These are phyloP conservation scores for Drosophila nr. fundita DNA, from an alignment of 2,888 invertebrate species.

Conservation along the genomic window DNA sequence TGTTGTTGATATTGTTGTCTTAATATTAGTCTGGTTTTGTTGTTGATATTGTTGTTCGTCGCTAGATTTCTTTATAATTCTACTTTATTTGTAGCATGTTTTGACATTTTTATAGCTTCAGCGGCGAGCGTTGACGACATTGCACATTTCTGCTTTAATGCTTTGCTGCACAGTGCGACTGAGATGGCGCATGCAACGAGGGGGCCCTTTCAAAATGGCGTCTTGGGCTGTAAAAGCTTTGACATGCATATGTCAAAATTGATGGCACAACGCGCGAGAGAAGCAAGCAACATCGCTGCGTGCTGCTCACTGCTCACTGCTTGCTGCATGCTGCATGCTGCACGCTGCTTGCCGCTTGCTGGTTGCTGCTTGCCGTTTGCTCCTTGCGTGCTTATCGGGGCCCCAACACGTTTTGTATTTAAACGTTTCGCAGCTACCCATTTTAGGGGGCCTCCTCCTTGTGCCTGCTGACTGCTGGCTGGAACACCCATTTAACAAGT, in stretches of 20 bases:
- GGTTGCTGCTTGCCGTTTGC: conserved; percentile 22
- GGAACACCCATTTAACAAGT: conserved; percentile 85
- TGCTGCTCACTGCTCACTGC: neutral
- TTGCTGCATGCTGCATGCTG: conserved; percentile 1
- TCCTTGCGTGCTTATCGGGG: conserved; percentile 62
- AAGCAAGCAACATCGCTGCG: conserved; percentile 4
- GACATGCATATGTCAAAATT: conserved; percentile 70
- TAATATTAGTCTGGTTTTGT: conserved; percentile 19
- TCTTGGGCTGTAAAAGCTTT: conserved; percentile 41
- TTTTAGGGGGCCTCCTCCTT: conserved; percentile 47
- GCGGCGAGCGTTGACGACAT: conserved; percentile 53
- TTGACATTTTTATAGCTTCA: conserved; percentile 76
- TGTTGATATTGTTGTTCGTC: conserved; percentile 14
- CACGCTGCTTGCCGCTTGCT: conserved; percentile 7
- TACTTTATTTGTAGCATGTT: conserved; percentile 62
- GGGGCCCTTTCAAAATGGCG: conserved; percentile 65
- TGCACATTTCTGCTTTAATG: conserved; percentile 72
- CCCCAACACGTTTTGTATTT: conserved; percentile 77
- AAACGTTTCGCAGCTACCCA: conserved; percentile 78
- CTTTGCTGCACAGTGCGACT: conserved; percentile 64
- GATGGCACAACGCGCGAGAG: conserved; percentile 41
- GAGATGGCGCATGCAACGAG: conserved; percentile 11
- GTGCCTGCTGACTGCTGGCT: conserved; percentile 35
- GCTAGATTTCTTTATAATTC: conserved; percentile 72
- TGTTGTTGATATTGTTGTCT: conserved; percentile 21